Evolutionary conservation across 1,140 invertebrate species (phyloP).

Genomic region (Drosophila seguyi): DNA sequence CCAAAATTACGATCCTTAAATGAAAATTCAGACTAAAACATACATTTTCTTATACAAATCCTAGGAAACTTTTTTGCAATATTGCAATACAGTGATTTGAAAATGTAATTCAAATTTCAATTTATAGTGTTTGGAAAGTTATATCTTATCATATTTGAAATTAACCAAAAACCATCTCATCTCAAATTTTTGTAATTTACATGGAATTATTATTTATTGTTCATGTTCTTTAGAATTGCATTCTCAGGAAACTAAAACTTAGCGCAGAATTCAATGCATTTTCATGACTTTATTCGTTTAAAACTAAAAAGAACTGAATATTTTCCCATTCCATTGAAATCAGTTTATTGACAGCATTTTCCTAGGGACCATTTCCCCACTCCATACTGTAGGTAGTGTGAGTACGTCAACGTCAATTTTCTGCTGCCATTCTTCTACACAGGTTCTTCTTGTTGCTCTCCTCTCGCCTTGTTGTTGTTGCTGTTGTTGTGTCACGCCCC

Average conservation of each 20-base stretch:
- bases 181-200: too few species aligned
- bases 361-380: not conserved
- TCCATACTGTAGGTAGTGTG: slow-evolving; percentile 21
- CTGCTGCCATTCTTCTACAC: slow-evolving; percentile 15
- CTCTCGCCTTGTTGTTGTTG: slow-evolving; percentile 2
- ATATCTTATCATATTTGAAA: too few species aligned
- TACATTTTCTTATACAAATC: not conserved
- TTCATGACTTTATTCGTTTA: not conserved
- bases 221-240: not conserved
- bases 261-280: too few species aligned
- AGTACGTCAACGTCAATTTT: slow-evolving; percentile 45
- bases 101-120: not conserved
- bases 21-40: too few species aligned
- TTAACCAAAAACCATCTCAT: not conserved
- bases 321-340: not conserved
- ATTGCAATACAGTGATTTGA: not conserved
- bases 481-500: slow-evolving; percentile 32
- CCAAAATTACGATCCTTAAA: not conserved
- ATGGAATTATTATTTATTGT: not conserved
- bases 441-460: slow-evolving; percentile 12
- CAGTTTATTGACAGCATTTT: slow-evolving; percentile 1
- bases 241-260: too few species aligned
- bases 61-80: not conserved
- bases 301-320: not conserved
- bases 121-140: too few species aligned